These are phyloP conservation scores for Halcyon leucocephala DNA, from an alignment of 2,797 vertebrate species.

Conservation along the genomic window DNA sequence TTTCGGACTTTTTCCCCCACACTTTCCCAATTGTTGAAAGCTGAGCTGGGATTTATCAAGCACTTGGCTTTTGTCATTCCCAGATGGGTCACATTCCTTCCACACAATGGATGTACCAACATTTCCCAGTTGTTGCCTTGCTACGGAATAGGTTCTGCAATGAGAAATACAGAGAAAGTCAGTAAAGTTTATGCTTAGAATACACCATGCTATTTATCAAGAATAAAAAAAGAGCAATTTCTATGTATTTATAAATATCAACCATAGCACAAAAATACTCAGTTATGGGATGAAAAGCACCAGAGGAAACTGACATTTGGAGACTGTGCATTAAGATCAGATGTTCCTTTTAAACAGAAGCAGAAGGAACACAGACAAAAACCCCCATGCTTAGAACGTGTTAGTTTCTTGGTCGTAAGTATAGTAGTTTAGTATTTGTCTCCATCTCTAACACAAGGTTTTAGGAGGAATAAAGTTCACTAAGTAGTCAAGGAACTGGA, in stretches of 20 bases:
- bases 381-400: background rate
- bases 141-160: slow-evolving; percentile 47
- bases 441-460: background rate
- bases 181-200: background rate
- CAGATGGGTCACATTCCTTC: slow-evolving; percentile 41
- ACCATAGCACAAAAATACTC: background rate
- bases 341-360: background rate
- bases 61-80: slow-evolving; percentile 21
- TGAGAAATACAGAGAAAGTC: slow-evolving; percentile 36
- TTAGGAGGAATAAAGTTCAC: background rate
- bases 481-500: background rate
- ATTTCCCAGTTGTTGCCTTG: slow-evolving; percentile 10
- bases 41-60: slow-evolving; percentile 35
- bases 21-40: slow-evolving; percentile 15
- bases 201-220: background rate
- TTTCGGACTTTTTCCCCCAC: background rate
- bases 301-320: background rate
- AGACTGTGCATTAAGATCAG: background rate
- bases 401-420: background rate
- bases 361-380: background rate
- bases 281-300: background rate
- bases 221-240: background rate
- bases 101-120: background rate
- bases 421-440: background rate
- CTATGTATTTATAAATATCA: background rate